Percentiles rank a stretch among this genome's conserved stretches.
These are phyloP conservation scores for Molossus alvarezi DNA, from an alignment of 2,797 vertebrate species.

Conservation along the genomic window DNA sequence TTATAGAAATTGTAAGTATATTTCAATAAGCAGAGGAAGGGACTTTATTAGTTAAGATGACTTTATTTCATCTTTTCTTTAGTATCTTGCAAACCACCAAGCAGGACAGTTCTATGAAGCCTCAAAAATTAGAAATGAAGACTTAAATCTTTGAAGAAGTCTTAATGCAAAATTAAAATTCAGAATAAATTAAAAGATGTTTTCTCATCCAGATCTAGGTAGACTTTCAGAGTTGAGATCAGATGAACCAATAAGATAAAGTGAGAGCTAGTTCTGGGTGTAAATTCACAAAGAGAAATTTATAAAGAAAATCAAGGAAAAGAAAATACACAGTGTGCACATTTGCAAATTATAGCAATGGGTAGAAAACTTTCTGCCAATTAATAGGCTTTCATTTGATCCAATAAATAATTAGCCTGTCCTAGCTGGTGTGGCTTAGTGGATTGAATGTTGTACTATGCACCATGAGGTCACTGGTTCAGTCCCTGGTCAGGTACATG, in stretches of 20 bases:
- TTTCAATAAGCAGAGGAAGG: neutral
- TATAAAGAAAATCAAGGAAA: constrained; percentile 38
- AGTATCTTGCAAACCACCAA: neutral
- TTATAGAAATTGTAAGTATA: neutral
- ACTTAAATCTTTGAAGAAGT: constrained; percentile 5
- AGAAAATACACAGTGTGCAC: neutral
- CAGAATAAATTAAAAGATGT: constrained; percentile 11
- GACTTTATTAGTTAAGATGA: neutral
- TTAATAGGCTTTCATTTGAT: neutral
- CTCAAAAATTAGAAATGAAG: neutral
- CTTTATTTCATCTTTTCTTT: constrained; percentile 8
- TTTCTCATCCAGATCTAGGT: neutral
- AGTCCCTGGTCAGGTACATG: no score
- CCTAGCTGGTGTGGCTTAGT: no score
- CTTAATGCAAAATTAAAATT: constrained; percentile 29
- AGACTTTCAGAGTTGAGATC: neutral
- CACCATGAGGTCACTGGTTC: no score
- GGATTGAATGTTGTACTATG: no score
- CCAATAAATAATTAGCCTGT: neutral
- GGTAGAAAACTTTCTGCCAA: neutral
- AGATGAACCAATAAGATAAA: neutral
- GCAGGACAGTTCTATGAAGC: neutral
- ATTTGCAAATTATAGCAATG: neutral
- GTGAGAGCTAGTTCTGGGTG: neutral
- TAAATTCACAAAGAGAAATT: neutral